phyloP scores from a whole-genome alignment of 2,797 vertebrate genomes.

The Poliocrania exsul region DNA sequence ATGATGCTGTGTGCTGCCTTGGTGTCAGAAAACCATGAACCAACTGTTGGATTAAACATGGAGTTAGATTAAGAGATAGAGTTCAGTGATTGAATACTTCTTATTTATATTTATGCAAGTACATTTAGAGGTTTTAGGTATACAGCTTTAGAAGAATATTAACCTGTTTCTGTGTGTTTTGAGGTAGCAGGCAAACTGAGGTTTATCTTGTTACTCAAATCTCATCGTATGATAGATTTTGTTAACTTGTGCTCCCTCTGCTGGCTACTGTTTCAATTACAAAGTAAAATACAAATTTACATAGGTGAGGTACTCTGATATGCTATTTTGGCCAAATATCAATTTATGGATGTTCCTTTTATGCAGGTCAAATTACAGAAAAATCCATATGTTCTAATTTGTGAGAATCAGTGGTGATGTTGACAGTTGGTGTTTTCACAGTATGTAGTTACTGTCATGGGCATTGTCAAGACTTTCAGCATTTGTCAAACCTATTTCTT shows the following conservation, averaged over 20 bases:
- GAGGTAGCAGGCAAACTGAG: not conserved
- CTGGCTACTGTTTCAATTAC: conserved; percentile 57
- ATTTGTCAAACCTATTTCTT: not conserved
- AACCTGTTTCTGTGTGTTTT: not conserved
- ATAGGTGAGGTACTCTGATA: not conserved
- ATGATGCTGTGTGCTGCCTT: not conserved
- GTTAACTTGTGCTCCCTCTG: conserved; percentile 70
- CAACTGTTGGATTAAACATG: not conserved
- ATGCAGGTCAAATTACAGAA: not conserved
- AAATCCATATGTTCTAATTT: fast-evolving
- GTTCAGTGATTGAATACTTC: not conserved
- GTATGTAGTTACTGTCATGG: not conserved
- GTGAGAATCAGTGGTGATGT: not conserved
- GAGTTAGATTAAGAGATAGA: not conserved
- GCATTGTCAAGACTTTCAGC: not conserved
- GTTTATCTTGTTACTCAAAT: not conserved
- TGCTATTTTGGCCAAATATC: not conserved
- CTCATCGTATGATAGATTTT: not conserved
- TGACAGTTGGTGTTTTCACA: not conserved
- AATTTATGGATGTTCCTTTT: not conserved
- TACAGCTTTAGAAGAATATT: not conserved
- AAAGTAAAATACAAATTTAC: not conserved
- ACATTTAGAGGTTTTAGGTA: not conserved
- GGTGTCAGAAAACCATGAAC: not conserved
- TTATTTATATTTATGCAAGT: not conserved